These are phyloP conservation scores for Bombus huntii DNA, from an alignment of 1,140 invertebrate genomes.

Conservation along the genomic window DNA sequence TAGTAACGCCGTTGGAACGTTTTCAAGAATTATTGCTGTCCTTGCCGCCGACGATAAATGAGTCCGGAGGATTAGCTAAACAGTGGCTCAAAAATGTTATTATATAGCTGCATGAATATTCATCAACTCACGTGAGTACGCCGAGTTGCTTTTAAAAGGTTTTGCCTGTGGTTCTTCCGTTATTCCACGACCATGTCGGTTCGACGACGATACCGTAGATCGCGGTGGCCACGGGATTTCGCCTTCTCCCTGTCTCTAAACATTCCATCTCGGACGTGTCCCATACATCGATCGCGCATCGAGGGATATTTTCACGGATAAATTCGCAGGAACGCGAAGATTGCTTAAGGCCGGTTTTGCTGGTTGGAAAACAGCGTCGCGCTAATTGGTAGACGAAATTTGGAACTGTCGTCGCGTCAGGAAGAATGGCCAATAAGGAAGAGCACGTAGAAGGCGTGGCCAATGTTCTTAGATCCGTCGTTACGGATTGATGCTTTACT, in stretches of 20 bases:
- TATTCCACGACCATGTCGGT: slow-evolving; percentile 38
- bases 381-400: slow-evolving; percentile 78
- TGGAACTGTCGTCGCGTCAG: slow-evolving; percentile 30
- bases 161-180: slow-evolving; percentile 57
- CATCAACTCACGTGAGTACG: slow-evolving; percentile 73
- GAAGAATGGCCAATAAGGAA: slow-evolving; percentile 79
- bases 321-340: slow-evolving; percentile 21
- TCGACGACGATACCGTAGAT: background rate
- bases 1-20: slow-evolving; percentile 79
- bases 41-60: slow-evolving; percentile 82
- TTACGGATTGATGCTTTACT: slow-evolving; percentile 61
- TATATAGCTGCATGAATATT: slow-evolving; percentile 83
- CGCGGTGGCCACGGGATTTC: no score
- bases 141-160: slow-evolving; percentile 68
- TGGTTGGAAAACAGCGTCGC: slow-evolving; percentile 74
- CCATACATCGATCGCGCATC: background rate
- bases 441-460: slow-evolving; percentile 78
- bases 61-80: slow-evolving; percentile 83
- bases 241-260: background rate
- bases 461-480: slow-evolving; percentile 46
- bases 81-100: slow-evolving; percentile 84
- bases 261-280: background rate
- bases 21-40: slow-evolving; percentile 82
- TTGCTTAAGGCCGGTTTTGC: background rate
- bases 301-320: background rate